Evolutionary conservation across 1,140 invertebrate species (phyloP), one percentile per base, ranked within the genome.

Genomic region (Tachypleus tridentatus): DNA sequence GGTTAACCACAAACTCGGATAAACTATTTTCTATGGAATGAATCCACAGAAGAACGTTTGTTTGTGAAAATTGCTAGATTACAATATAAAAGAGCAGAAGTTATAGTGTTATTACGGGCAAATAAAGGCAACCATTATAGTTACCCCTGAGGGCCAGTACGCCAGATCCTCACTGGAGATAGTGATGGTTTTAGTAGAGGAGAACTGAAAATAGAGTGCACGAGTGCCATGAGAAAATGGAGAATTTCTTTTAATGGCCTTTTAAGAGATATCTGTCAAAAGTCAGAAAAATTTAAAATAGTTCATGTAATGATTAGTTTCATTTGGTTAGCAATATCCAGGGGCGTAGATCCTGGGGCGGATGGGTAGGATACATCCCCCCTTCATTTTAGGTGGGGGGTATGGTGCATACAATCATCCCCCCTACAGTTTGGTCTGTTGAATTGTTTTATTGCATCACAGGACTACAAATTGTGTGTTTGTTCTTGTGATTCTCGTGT

Each of bases 41-140:
- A 63, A 53, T 63, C 65, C 3, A 66, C 63, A 11, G 51, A 57
- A 8, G 65, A 66, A 63, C 51, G 61, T 7, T 11, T 63, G 3
- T 8, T 66, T 1, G 62, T 63, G 0, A 58, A 62, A 3, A 49
- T 66, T 0, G n/a, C 61, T 3, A 63, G 65, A 29, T 11, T 8
- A 0, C 6, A 7, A 11, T 49, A 63, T 48, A 51, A 60, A 6
- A 51, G n/a, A 5, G 61, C 65, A 1, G 65, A 66, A 8, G 65
- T 62, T 3, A 60, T 49, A 49, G 52, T 63, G 29, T 63, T 63
- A 11, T 49, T 66, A 10, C 59, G 59, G 9, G 5, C 63, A 29
- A 9, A 51, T 49, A 57, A 60, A 29, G 65, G 65, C n/a, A 63
- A 63, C 10, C 51, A 29, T 0, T 66, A 63, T 49, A 29, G 49